Base-by-base conservation (phyloP, 2,797 vertebrate species). In the Rachycentron canadum region DNA sequence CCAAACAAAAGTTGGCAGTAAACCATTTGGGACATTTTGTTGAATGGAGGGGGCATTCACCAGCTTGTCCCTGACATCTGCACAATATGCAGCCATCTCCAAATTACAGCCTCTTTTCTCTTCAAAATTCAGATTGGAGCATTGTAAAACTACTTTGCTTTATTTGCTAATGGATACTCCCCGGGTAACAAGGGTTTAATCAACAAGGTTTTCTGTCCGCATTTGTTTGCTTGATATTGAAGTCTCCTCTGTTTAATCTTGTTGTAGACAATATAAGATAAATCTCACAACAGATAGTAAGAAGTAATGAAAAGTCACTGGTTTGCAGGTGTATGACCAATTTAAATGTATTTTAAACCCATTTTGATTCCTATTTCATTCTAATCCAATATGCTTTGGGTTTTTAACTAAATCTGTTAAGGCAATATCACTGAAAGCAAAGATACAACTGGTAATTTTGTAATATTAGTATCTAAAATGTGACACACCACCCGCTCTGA, bases 41-140 rank as follows among this genome's bases (percentile, higher is more conserved):
- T 57, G 62, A 79, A 82, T 61, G 70, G 61, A 78, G 63, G 57
- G 53, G 56, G 41, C 65, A 45, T 73, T 64, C 66, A 79, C 53
- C 73, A 79, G 76, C 76, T 76, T 81, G 68, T 86, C 50, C 40
- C 58, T 77, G 80, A 83, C 81, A 84, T 84, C 68, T 76, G 79
- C 59, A 71, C 72, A 79, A 78, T 82, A 43, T 55, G 61, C 56
- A 47, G 43, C 50, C 62, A 43, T 69, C 50, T 83, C 56, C 30
- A 73, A 66, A 79, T 47, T 34, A 62, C 12, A 56, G 73, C 66
- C 47, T 67, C 13, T 69, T 62, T 57, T 26, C 25, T 58, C 40
- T 38, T 64, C 70, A 47, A 64, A 76, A 59, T 60, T 52, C 53
- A 76, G 41, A 84, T n/a, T 28, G 21, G 16, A 50, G 32, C 40